phyloP scores from a whole-genome alignment of 1,140 invertebrate species.

The Lamellibrachia luymesi region DNA sequence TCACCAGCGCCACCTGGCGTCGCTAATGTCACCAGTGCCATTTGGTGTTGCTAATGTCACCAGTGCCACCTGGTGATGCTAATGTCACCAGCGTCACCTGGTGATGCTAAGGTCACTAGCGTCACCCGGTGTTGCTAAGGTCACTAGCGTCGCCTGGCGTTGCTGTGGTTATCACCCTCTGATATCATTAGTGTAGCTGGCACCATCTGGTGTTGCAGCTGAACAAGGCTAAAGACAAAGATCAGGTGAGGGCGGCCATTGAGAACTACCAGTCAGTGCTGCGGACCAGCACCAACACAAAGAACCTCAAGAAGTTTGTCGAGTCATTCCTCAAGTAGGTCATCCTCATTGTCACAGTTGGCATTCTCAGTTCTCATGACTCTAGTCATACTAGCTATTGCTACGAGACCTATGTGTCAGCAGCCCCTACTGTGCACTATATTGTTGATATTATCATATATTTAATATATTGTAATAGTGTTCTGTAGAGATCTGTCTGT shows the following conservation, averaged over 20 bases:
- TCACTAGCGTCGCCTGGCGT: background rate
- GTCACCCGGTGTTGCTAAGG: background rate
- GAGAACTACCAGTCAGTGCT: conserved; percentile 70
- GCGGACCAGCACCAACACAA: conserved; percentile 75
- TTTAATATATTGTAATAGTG: background rate
- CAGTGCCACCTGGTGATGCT: no score
- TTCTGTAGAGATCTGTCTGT: background rate
- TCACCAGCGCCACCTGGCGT: no score
- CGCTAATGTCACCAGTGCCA: no score
- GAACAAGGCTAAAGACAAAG: conserved; percentile 34
- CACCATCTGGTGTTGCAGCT: conserved; percentile 12
- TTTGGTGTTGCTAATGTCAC: no score
- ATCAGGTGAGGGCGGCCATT: conserved; percentile 74
- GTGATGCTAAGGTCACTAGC: background rate
- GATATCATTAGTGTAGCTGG: background rate
- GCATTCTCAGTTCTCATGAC: no score
- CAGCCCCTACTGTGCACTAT: background rate
- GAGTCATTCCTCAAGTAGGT: conserved; percentile 76
- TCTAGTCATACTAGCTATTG: no score
- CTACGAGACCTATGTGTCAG: background rate
- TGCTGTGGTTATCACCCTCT: background rate
- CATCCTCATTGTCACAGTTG: background rate
- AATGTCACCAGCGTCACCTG: no score
- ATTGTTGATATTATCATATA: background rate
- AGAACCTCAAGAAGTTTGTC: conserved; percentile 80